Evolutionary conservation across 2,113 vertebrate species (phyloP), one percentile per base, ranked within the genome.

Genomic region (Poeciliopsis occidentalis): DNA sequence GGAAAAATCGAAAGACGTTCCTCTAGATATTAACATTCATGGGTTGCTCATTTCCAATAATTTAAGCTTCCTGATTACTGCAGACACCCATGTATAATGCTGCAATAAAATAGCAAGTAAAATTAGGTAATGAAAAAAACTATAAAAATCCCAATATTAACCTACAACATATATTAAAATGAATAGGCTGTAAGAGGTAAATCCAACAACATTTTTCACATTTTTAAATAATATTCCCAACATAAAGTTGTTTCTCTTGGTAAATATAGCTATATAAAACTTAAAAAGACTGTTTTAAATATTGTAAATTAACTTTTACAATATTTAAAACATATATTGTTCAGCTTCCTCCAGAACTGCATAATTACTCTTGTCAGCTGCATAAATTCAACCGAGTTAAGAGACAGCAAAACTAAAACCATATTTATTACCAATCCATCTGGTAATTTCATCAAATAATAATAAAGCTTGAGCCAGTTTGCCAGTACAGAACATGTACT

Each of bases 1-100:
- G 69, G 32, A 67, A 77, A 82, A 75, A 63, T 51, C 64, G 64
- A 4, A n/a, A 65, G 64, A 12, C 17, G 27, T 81, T 57, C 34
- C 27, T 54, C 27, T 8, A 12, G 30, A 71, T 37, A 65, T 62
- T 8, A 54, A 3, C 27, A 65, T 65, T 76, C 24, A 70, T 19
- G 64, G 3, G 8, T 27, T 44, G 41, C 15, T 69, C 27, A 60
- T n/a, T 34, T 37, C 34, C 4, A 32, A 12, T n/a, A 64, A 37
- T 6, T 3, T 11, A 37, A 15, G 41, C 37, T 29, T 71, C 2
- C 34, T 44, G 1, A 2, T 6, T 47, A 29, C 12, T 0, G 47
- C 47, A 51, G 47, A 1, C 13, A 22, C 4, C 15, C 0, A 5
- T 19, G 47, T 54, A 22, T 54, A 24, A 19, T 54, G 19, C 7